Evolutionary conservation across 2,113 vertebrate genomes (phyloP), one percentile per base, ranked within the genome.

Genomic region (Phainopepla nitens): DNA sequence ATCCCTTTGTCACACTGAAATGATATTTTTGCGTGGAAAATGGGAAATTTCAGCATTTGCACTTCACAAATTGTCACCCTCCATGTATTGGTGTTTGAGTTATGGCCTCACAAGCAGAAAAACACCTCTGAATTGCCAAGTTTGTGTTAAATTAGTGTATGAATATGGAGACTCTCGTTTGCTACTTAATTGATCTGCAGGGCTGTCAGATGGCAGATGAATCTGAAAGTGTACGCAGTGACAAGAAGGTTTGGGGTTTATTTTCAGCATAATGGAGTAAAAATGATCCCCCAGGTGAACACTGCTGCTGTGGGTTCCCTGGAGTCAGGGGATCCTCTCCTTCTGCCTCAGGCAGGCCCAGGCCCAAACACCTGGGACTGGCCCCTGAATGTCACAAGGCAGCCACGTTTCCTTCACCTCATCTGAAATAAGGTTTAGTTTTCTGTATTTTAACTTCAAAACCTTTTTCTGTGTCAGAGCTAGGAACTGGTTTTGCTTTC

Each of bases 131-230:
- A 42, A 15, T 95, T 93, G 68, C 72, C 54, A 92, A 78, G 41
- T 68, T 7, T 60, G 45, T 75, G 89, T 90, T 96, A 86, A 79
- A 93, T 96, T 82, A 73, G 35, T 50, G 54, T 79, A 71, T 71
- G 96, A 96, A 93, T 95, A 87, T 65, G 51, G 84, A 95, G 87
- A 78, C 21, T 75, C 64, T 31, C 42, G 50, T 85, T 87, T 92
- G 49, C 87, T 80, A 90, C 62, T 91, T 97, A 97, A 97, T 91
- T 96, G 82, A 94, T 83, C 60, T 36, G 25, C 27, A 66, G 86
- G 89, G 78, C 72, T 96, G 66, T 93, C 82, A 92, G 75, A 45
- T 95, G 49, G 53, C 78, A 68, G 33, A 56, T 72, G 84, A 96
- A 82, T 70, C 49, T 80, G 72, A 42, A 79, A 78, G 70, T 54